These are phyloP conservation scores for Aphelenchoides fujianensis DNA, from an alignment of 1,140 invertebrate genomes.

Conservation along the genomic window DNA sequence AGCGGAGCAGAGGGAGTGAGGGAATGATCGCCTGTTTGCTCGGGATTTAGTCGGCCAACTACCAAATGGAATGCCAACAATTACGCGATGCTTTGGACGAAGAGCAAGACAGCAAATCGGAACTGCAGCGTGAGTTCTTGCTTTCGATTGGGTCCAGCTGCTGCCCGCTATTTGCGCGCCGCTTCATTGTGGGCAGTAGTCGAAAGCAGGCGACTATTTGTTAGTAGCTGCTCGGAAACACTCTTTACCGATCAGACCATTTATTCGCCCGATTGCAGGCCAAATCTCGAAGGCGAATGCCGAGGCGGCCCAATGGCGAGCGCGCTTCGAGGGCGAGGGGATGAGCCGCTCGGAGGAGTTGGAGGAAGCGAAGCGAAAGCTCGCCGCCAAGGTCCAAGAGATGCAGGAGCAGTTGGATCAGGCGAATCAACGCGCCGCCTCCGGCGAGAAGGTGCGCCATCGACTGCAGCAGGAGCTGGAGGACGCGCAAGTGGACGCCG, in stretches of 20 bases:
- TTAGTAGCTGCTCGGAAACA: too few species aligned
- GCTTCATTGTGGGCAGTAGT: too few species aligned
- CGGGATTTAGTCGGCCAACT: slow-evolving; percentile 70
- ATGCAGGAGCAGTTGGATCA: slow-evolving; percentile 95
- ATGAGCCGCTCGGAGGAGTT: slow-evolving; percentile 51
- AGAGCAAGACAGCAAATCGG: slow-evolving; percentile 67
- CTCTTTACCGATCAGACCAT: too few species aligned
- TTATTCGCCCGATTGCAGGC: too few species aligned
- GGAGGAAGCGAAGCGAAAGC: slow-evolving; percentile 71
- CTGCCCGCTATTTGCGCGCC: too few species aligned
- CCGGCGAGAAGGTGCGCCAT: slow-evolving; percentile 94
- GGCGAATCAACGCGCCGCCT: slow-evolving; percentile 90
- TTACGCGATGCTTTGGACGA: slow-evolving; percentile 90
- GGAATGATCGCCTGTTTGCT: too few species aligned
- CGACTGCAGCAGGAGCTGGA: slow-evolving; percentile 93
- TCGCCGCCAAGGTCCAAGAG: slow-evolving; percentile 90
- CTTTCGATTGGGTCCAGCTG: too few species aligned
- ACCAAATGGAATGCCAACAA: slow-evolving; percentile 94
- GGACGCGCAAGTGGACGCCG: slow-evolving; percentile 94
- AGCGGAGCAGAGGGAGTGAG: too few species aligned
- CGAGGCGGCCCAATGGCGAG: slow-evolving; percentile 61
- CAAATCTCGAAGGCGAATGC: slow-evolving; percentile 65
- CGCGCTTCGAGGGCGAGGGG: slow-evolving; percentile 39
- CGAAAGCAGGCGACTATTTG: too few species aligned
- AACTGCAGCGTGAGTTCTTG: too few species aligned